Base-by-base conservation (phyloP, 2,888 invertebrate genomes). In the Hirtodrosophila alboralis region DNA sequence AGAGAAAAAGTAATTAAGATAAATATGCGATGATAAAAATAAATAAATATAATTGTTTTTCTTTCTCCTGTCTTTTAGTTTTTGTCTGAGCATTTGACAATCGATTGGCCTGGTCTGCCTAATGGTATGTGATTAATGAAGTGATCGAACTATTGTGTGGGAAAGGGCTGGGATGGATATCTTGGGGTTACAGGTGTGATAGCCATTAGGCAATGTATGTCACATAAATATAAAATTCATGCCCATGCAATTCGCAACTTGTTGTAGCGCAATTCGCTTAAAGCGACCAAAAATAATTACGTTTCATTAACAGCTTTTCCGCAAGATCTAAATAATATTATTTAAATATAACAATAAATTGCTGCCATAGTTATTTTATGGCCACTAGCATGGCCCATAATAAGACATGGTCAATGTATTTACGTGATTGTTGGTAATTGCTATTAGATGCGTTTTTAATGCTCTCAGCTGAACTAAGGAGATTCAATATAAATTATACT, bases 1-100 rank as follows among this genome's bases (percentile, higher is more conserved):
- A 66, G 69, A 72, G 77, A 66, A 84, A 84, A 86, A 75, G 84
- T 83, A 83, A 83, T 83, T 83, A 84, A 86, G 83, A 83, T 83
- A 80, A 84, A 84, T 84, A 84, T 69, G 84, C 73, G 57, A 60
- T 70, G 83, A 83, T 83, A 86, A 75, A 72, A 65, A 64, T 75
- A 86, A 80, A 78, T 84, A 84, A 86, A 84, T 77, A 84, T 86
- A 83, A 86, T 83, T 86, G 69, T 80, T 61, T 65, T 45, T 77
- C 48, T 52, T 48, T 30, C 47, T 51, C 27, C 28, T 33, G 37
- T 45, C 27, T 54, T 40, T 51, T 65, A 59, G 40, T 73, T 40
- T 54, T 14, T 7, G 12, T 9, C 40, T 34, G 40, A 33, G 13
- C 77, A 61, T 64, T 84, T 77, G 84, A 77, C 71, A 74, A 67